phyloP scores from a whole-genome alignment of 2,113 vertebrate species.

The Zapus hudsonius region DNA sequence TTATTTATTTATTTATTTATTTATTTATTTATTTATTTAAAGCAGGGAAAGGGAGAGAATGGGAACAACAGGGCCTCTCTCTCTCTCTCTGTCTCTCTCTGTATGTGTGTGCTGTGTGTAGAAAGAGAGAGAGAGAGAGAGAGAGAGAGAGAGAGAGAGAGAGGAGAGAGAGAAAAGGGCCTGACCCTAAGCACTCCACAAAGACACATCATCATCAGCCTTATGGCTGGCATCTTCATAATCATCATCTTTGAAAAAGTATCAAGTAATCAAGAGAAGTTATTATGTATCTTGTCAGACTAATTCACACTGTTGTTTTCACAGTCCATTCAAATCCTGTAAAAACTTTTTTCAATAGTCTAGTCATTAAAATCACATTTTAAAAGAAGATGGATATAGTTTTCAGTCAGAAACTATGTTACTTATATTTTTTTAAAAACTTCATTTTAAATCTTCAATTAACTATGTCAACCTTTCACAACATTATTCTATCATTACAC shows the following conservation, averaged over 20 bases:
- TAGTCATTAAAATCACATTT: neutral
- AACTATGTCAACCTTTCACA: neutral
- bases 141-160: too few relatives aligned
- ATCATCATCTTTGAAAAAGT: neutral
- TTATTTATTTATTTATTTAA: too few relatives aligned
- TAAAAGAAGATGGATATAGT: neutral
- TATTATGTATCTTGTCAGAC: neutral
- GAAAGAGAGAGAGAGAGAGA: too few relatives aligned
- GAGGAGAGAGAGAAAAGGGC: neutral
- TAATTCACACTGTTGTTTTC: neutral
- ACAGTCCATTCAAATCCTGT: neutral
- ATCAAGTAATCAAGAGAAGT: neutral
- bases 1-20: too few relatives aligned
- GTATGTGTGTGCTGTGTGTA: too few relatives aligned
- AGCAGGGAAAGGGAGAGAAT: too few relatives aligned
- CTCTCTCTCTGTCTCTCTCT: too few relatives aligned
- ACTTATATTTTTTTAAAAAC: conserved; percentile 4
- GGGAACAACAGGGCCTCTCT: too few relatives aligned
- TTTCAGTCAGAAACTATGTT: neutral
- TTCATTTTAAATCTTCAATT: neutral
- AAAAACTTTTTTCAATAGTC: neutral
- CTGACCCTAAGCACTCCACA: neutral
- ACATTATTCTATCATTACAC: too few relatives aligned
- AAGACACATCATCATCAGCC: neutral
- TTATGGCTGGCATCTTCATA: neutral